Percentiles rank a stretch among this genome's conserved stretches.
These are phyloP conservation scores for Pachypanchax playfairii DNA, from an alignment of 2,113 vertebrate species.

Conservation along the genomic window DNA sequence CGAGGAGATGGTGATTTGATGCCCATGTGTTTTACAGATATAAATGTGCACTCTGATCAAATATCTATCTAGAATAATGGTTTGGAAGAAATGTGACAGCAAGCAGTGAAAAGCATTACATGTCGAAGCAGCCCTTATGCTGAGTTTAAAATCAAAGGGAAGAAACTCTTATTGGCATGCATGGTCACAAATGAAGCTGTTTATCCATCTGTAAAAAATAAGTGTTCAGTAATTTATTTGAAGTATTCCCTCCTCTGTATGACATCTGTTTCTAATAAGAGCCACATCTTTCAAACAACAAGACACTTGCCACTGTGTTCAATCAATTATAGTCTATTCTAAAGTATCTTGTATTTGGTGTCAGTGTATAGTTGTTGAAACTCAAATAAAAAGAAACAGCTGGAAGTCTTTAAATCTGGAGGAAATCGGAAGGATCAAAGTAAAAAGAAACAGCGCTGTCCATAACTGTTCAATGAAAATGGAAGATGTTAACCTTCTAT, in stretches of 20 bases:
- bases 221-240: conserved; percentile 33
- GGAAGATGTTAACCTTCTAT: too few relatives aligned
- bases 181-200: conserved; percentile 44
- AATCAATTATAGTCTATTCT: conserved; percentile 2
- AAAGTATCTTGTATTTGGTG: not conserved
- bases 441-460: too few relatives aligned
- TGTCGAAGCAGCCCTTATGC: conserved; percentile 19
- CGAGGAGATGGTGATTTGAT: conserved; percentile 12
- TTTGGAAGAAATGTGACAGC: conserved; percentile 34
- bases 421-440: not conserved
- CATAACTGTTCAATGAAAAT: too few relatives aligned
- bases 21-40: conserved; percentile 64
- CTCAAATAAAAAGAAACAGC: conserved; percentile 7
- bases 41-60: conserved; percentile 57
- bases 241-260: conserved; percentile 22
- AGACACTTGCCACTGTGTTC: conserved; percentile 27
- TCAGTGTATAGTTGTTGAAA: conserved; percentile 16
- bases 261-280: conserved; percentile 34
- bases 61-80: conserved; percentile 33
- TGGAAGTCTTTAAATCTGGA: conserved; percentile 9
- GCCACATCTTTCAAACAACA: conserved; percentile 10
- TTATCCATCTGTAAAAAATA: conserved; percentile 28
- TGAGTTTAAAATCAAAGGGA: conserved; percentile 45
- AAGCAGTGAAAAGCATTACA: conserved; percentile 42
- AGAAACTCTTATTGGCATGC: conserved; percentile 47